Base-by-base conservation (phyloP, 2,113 vertebrate species). In the Pseudolaguvia tuberculata region DNA sequence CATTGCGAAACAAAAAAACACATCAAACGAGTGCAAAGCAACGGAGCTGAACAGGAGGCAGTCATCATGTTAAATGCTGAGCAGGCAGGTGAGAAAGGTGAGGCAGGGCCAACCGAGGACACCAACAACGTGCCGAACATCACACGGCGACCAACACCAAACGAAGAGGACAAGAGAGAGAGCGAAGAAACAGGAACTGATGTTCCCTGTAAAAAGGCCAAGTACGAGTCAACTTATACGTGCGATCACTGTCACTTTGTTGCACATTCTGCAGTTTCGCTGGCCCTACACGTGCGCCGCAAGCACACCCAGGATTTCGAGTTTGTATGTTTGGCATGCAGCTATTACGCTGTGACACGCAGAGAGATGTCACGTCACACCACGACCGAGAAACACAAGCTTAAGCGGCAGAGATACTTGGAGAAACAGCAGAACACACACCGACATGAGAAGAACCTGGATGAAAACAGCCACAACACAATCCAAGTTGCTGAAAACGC, bases 1-100 rank as follows among this genome's bases (percentile, higher is more conserved):
- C 97, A 99, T 48, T 97, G 96, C 82, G 89, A 94, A 67, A 99
- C 97, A 9, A 98, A 95, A 85, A 99, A 99, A 74, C 97, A 99
- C 68, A 88, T 91, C 72, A 91, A 85, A 58, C 95, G 94, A 15
- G 90, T 91, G n/a, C 89, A 93, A 79, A 84, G 89, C 50, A 91
- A 93, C 23, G 65, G 77, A 75, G 88, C 82, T 14, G 80, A 47
- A 6, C 69, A 77, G 48, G 67, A 35, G 29, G 71, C 69, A 23
- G 63, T 76, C 20, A 71, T 52, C 42, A 58, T 27, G 1, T 75
- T 86, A 31, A 81, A 84, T 66, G 11, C 35, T 1, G 81, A 78
- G 4, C 57, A 51, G 51, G 21, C 42, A 1, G 21, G 63, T 14
- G 57, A 81, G 17, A 57, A 31, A 0, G 70, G 74, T 14, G 72